Percentiles rank a stretch among this genome's conserved stretches.
Conservation (phyloP, 2,113 vertebrate genomes). For the Hucho hucho region DNA sequence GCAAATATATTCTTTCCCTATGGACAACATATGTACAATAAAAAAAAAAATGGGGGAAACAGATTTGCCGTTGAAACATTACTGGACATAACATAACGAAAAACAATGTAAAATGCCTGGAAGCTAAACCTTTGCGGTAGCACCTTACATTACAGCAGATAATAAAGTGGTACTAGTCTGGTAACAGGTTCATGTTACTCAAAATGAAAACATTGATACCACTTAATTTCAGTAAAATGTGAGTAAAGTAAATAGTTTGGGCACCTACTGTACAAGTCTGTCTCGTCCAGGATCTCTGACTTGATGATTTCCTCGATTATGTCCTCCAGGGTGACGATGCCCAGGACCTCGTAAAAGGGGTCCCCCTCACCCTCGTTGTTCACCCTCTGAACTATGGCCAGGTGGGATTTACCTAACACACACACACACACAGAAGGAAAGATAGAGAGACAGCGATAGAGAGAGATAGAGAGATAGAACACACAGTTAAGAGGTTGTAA, state of each 20-base stretch:
- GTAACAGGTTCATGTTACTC: too few species aligned
- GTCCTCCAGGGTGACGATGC: slow-evolving; percentile 97
- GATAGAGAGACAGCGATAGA: not conserved
- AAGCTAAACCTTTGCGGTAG: too few species aligned
- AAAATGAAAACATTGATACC: too few species aligned
- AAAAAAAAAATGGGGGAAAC: not conserved
- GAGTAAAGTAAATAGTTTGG: not conserved
- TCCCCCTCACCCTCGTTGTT: slow-evolving; percentile 99
- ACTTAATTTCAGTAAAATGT: too few species aligned
- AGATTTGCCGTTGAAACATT: too few species aligned
- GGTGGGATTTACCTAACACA: slow-evolving; percentile 92
- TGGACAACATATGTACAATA: not conserved
- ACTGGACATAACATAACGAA: too few species aligned
- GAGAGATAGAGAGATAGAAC: not conserved
- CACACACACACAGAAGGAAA: not conserved
- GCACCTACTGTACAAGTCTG: slow-evolving; percentile 94
- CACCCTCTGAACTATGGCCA: slow-evolving; percentile 98
- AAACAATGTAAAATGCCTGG: too few species aligned
- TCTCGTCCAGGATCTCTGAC: slow-evolving; percentile 98
- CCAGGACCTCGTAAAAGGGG: slow-evolving; percentile 98
- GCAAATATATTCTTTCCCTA: slow-evolving; percentile 40
- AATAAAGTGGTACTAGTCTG: too few species aligned
- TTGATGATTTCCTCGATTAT: slow-evolving; percentile 99
- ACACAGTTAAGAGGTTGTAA: not conserved
- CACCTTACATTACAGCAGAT: too few species aligned